Evolutionary conservation across 2,888 invertebrate species (phyloP).

Genomic region (Cantharis rustica): DNA sequence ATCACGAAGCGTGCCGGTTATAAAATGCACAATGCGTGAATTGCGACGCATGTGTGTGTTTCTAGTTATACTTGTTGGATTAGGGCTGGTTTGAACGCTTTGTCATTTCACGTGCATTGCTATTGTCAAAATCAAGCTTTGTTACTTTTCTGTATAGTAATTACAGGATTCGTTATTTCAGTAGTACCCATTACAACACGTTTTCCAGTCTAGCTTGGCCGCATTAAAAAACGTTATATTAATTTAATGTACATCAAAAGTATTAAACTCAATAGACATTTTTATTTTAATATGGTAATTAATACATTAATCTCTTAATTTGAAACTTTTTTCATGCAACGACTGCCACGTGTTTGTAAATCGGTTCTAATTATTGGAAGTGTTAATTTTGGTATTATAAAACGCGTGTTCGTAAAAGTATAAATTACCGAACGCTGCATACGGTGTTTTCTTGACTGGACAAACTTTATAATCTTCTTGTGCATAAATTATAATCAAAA

Average conservation of each 20-base stretch:
- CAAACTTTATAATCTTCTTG: neutral
- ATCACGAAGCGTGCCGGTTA: conserved; percentile 50
- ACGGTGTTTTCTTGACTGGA: neutral
- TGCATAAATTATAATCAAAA: neutral
- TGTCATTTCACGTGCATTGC: conserved; percentile 54
- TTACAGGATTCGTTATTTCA: conserved; percentile 28
- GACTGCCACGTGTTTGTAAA: neutral
- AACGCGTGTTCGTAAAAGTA: neutral
- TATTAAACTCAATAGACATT: neutral
- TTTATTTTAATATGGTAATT: neutral
- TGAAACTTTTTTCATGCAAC: neutral
- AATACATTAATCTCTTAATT: neutral
- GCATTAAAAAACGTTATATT: neutral
- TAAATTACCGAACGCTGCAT: neutral
- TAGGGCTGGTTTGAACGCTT: conserved; percentile 55
- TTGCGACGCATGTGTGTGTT: conserved; percentile 50
- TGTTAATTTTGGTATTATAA: neutral
- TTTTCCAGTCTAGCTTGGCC: neutral
- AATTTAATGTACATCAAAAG: neutral
- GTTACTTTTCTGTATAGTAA: conserved; percentile 21
- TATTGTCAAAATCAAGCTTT: conserved; percentile 39
- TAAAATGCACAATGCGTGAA: conserved; percentile 40
- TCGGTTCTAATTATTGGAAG: neutral
- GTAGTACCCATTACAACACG: conserved; percentile 1
- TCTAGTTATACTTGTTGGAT: conserved; percentile 57